Evolutionary conservation across 2,113 vertebrate species (phyloP), one percentile per base, ranked within the genome.

Genomic region (Nerophis lumbriciformis): DNA sequence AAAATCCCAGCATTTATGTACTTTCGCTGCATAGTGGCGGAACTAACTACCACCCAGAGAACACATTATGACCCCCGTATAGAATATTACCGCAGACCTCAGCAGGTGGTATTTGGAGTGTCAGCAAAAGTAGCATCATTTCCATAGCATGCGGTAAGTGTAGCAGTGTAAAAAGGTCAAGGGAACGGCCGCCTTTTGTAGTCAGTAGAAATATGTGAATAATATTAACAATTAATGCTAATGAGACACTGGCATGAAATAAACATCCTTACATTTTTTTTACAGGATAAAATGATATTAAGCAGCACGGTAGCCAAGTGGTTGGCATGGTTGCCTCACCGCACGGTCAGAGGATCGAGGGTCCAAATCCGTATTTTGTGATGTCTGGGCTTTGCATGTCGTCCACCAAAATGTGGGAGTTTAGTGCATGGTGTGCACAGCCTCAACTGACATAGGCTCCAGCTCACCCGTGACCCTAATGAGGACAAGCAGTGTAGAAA

Each of bases 31-130:
- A 53, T 13, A 39, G n/a, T 4, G 49, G 37, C 9, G 48, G 38
- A 66, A 59, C 71, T 59, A 69, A 42, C 21, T 6, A n/a, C 56
- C 48, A 42, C 48, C 61, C 61, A 72, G 60, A 47, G 50, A 59
- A 45, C 52, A 48, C 61, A 64, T 76, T 66, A 66, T 66, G 36
- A 36, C 39, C 36, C 48, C 38, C 35, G 36, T 39, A 61, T 39
- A 69, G 52, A 64, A 68, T 50, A 64, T 63, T 52, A 68, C 68
- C 53, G 51, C 44, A 48, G 6, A 59, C 65, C 55, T 5, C 53
- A 75, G 58, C 75, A 65, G 66, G 72, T 68, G 53, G 53, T 35
- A 53, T 44, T 4, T 57, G 39, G 5, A 54, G 47, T 50, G 66
- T 75, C 69, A 72, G 69, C 69, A 72, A 39, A 65, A 55, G 21